These are phyloP conservation scores for Saccopteryx leptura DNA, from an alignment of 2,113 vertebrate genomes.

Conservation along the genomic window DNA sequence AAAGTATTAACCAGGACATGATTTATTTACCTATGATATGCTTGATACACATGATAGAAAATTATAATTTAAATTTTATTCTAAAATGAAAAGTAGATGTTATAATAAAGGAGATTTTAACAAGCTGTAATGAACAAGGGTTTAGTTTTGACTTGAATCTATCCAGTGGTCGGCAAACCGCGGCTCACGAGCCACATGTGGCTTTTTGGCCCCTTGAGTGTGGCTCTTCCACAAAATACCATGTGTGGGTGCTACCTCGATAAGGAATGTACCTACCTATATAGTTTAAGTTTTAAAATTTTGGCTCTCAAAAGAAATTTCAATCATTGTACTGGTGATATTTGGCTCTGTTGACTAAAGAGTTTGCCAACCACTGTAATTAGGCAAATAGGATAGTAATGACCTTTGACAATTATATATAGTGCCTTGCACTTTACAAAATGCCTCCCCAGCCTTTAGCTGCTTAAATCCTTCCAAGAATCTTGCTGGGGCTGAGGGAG, in stretches of 20 bases:
- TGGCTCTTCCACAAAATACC: too few relatives aligned
- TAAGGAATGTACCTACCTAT: too few relatives aligned
- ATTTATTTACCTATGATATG: not conserved
- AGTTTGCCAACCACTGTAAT: too few relatives aligned
- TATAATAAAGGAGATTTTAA: constrained; percentile 20
- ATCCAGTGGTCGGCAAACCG: too few relatives aligned
- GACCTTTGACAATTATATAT: not conserved
- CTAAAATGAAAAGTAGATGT: constrained; percentile 13
- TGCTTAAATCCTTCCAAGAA: constrained; percentile 21
- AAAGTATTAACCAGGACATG: not conserved
- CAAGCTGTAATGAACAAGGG: not conserved
- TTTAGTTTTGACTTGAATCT: not conserved
- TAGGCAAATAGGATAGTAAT: not conserved
- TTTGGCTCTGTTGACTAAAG: too few relatives aligned
- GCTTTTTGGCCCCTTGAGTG: too few relatives aligned
- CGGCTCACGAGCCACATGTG: too few relatives aligned
- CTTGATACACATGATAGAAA: not conserved
- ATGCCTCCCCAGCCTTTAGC: not conserved
- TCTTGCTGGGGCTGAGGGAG: not conserved
- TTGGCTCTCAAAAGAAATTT: too few relatives aligned
- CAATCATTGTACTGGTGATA: too few relatives aligned
- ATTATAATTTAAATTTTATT: not conserved
- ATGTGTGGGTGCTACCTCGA: too few relatives aligned
- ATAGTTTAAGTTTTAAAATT: too few relatives aligned
- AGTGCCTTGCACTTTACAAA: not conserved